These are phyloP conservation scores for Hypercompe scribonia DNA, from an alignment of 2,888 invertebrate species.

Conservation along the genomic window DNA sequence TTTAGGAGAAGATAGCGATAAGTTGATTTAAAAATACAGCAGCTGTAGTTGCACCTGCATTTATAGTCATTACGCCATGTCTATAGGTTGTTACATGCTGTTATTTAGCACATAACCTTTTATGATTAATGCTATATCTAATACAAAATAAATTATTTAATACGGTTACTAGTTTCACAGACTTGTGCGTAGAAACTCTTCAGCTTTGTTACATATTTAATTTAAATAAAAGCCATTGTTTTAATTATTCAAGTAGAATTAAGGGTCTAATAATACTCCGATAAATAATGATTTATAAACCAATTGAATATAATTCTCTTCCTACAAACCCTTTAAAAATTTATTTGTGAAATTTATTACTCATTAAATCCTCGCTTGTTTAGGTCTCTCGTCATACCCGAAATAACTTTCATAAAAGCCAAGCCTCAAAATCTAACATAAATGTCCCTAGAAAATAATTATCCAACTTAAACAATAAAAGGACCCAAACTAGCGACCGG, in stretches of 20 bases:
- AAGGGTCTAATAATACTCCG: background rate
- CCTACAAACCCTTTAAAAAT: background rate
- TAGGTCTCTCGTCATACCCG: slow-evolving; percentile 39
- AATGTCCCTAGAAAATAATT: slow-evolving; percentile 52
- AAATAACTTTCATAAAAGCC: slow-evolving; percentile 55
- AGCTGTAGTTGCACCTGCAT: no score
- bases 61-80: background rate
- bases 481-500: slow-evolving; percentile 36
- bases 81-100: no score
- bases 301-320: background rate
- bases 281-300: background rate
- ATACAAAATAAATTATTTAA: background rate
- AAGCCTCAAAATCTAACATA: slow-evolving; percentile 44
- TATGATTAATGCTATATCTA: background rate
- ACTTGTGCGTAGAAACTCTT: background rate
- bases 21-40: no score
- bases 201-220: background rate
- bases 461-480: slow-evolving; percentile 58
- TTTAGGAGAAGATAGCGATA: no score
- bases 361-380: slow-evolving; percentile 46
- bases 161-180: background rate
- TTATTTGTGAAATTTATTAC: slow-evolving; percentile 32
- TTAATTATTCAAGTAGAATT: background rate
- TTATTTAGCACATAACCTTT: no score
- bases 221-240: background rate